phyloP scores from a whole-genome alignment of 64 coral and sea anemone genomes.

The Stichodactyla mertensii region DNA sequence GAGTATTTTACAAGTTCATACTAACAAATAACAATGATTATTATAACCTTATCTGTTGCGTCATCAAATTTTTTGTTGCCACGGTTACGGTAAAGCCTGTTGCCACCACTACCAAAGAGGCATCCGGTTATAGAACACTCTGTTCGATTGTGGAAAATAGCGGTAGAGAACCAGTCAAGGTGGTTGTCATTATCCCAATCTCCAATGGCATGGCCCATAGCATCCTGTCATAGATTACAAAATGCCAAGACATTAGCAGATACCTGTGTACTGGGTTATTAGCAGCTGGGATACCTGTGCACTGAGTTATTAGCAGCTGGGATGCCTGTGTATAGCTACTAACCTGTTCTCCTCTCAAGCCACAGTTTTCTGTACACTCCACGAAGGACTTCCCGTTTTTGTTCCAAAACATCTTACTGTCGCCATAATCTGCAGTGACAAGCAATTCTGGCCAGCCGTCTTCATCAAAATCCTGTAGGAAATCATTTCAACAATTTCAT shows the following conservation, averaged over 20 bases:
- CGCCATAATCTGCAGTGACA: conserved; percentile 84
- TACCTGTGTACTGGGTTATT: too few species aligned
- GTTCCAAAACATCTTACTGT: conserved; percentile 90
- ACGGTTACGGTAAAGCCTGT: conserved; percentile 75
- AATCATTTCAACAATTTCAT: background rate
- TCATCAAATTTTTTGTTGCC: conserved; percentile 60
- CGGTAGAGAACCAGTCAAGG: conserved; percentile 91
- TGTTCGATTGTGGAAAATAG: conserved; percentile 74
- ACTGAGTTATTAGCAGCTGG: too few species aligned
- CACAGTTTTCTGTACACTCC: conserved; percentile 78
- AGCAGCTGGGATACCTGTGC: too few species aligned
- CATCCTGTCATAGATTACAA: conserved; percentile 50
- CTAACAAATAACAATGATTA: background rate
- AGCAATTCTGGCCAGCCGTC: conserved; percentile 77
- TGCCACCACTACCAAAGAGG: conserved; percentile 74
- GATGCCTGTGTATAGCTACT: background rate
- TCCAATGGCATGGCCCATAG: conserved; percentile 93
- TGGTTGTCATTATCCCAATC: conserved; percentile 83
- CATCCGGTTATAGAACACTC: conserved; percentile 69
- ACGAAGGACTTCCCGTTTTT: conserved; percentile 23
- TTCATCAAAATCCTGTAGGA: conserved; percentile 75
- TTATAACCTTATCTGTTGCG: conserved; percentile 42
- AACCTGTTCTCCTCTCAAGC: conserved; percentile 69
- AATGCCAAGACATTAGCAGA: background rate
- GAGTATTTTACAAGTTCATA: too few species aligned